A percentile compares a stretch with the other conserved stretches of the same genome.
These are phyloP conservation scores for Arion vulgaris DNA, from an alignment of 1,140 invertebrate species.

Conservation along the genomic window DNA sequence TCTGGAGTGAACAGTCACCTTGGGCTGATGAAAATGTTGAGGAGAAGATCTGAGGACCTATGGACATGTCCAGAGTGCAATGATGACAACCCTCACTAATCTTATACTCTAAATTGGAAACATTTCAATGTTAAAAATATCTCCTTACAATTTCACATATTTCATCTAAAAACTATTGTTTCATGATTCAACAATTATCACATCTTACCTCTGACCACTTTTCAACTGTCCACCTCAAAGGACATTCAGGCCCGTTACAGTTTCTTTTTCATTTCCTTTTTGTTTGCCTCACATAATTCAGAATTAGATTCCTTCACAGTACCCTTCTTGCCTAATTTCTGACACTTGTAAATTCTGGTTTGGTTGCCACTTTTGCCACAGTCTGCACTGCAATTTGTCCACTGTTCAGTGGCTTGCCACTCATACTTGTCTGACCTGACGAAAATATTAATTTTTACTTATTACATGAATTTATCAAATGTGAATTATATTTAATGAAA, in stretches of 20 bases:
- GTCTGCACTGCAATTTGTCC: slow-evolving; percentile 10
- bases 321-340: not conserved
- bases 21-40: too few relatives aligned
- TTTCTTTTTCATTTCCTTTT: not conserved
- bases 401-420: slow-evolving; percentile 19
- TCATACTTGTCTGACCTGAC: not conserved
- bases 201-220: slow-evolving; percentile 53
- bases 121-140: too few relatives aligned
- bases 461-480: not conserved
- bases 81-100: too few relatives aligned
- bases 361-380: slow-evolving; percentile 15
- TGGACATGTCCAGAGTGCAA: too few relatives aligned
- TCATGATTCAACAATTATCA: too few relatives aligned
- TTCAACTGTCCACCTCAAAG: slow-evolving; percentile 59
- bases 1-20: too few relatives aligned
- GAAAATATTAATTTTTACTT: not conserved
- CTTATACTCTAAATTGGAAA: too few relatives aligned
- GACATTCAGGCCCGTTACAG: slow-evolving; percentile 2
- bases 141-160: too few relatives aligned
- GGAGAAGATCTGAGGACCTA: too few relatives aligned
- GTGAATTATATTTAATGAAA: too few relatives aligned
- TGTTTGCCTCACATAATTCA: not conserved
- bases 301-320: not conserved
- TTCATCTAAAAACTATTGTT: too few relatives aligned
- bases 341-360: not conserved